Evolutionary conservation across 2,797 vertebrate genomes (phyloP).

Genomic region (Coccyzus lansbergi): DNA sequence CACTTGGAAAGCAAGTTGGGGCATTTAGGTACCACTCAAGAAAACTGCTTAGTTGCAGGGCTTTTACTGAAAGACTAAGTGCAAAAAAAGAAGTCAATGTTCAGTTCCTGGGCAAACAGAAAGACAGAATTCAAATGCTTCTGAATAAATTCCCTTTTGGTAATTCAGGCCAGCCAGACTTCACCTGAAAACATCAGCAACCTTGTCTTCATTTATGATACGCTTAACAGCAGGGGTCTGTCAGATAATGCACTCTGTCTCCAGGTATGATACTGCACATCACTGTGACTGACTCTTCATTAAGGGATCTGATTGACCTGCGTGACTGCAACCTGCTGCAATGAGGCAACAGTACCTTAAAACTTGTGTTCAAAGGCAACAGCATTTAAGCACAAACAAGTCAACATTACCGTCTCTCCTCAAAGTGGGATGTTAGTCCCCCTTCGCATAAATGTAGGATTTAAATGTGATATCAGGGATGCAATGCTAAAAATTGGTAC

Average conservation of each 20-base stretch:
- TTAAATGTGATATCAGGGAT: background rate
- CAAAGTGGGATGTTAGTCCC: background rate
- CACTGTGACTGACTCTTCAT: slow-evolving; percentile 1
- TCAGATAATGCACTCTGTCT: background rate
- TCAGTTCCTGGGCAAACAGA: background rate
- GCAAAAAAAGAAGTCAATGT: background rate
- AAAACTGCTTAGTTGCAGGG: background rate
- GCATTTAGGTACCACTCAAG: background rate
- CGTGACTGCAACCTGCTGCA: background rate
- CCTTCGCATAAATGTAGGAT: background rate
- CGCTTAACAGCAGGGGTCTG: background rate
- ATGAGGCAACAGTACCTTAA: background rate
- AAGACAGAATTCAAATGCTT: background rate
- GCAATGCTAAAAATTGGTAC: slow-evolving; percentile 17
- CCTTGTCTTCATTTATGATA: background rate
- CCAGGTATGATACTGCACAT: background rate
- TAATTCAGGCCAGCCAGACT: background rate
- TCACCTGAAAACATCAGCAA: slow-evolving; percentile 16
- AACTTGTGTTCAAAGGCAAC: background rate
- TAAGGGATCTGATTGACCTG: background rate
- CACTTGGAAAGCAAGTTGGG: background rate
- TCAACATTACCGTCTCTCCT: background rate
- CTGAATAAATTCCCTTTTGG: background rate
- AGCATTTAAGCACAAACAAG: background rate
- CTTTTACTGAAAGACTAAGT: background rate